Conservation (phyloP, 2,888 invertebrate species). For the Atherix ibis region DNA sequence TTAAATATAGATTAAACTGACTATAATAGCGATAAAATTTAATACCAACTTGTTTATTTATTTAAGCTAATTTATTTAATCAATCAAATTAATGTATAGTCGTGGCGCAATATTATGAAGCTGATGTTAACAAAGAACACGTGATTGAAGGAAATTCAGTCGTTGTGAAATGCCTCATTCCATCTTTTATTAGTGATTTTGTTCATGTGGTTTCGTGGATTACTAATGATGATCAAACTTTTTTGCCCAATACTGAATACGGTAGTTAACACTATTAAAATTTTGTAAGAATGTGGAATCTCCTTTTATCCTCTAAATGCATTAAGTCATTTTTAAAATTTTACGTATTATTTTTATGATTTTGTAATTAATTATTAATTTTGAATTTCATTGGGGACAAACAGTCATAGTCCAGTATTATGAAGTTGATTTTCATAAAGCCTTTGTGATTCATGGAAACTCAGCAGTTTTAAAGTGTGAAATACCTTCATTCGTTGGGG, state of each 20-base stretch:
- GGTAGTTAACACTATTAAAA: no score
- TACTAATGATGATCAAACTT: constrained; percentile 56
- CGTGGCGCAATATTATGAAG: constrained; percentile 66
- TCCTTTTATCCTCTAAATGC: no score
- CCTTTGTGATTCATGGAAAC: constrained; percentile 80
- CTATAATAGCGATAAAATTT: no score
- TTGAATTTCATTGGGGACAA: no score
- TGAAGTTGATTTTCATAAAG: constrained; percentile 83
- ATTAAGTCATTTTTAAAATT: constrained; percentile 17
- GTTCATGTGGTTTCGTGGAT: constrained; percentile 69
- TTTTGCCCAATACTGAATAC: constrained; percentile 45
- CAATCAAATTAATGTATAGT: no score
- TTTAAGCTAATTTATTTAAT: no score
- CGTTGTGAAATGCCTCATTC: constrained; percentile 66
- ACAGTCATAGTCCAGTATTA: constrained; percentile 81
- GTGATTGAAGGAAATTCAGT: constrained; percentile 69
- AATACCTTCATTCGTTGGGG: constrained; percentile 82
- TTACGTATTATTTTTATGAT: constrained; percentile 7
- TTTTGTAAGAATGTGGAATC: no score
- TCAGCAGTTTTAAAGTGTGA: constrained; percentile 78
- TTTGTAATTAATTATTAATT: neutral
- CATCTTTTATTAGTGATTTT: constrained; percentile 76
- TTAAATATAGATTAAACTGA: no score
- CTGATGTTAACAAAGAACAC: constrained; percentile 72
- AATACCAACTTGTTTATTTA: no score